These are phyloP conservation scores for Apis cerana DNA, from an alignment of 1,140 invertebrate genomes.

Conservation along the genomic window DNA sequence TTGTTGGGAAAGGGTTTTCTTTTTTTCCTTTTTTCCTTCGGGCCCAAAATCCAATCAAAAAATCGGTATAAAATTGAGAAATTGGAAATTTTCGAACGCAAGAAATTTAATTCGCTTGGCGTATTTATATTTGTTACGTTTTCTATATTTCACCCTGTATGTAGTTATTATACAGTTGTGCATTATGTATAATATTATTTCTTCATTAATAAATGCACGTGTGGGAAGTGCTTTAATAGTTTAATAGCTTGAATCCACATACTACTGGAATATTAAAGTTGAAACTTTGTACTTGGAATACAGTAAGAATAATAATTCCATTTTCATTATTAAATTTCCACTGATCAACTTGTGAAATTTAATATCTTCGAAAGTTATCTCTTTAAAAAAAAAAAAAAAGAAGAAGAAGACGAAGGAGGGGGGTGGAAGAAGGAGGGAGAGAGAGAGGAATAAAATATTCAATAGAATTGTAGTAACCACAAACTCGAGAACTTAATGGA, in stretches of 20 bases:
- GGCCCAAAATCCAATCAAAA: no score
- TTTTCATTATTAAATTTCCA: neutral
- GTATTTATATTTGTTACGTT: neutral
- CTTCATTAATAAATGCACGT: neutral
- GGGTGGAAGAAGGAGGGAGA: fast-evolving
- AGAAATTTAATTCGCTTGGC: neutral
- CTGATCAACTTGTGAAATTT: neutral
- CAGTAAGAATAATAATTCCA: neutral
- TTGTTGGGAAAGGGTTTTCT: neutral
- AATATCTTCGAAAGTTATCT: neutral
- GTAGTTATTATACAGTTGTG: neutral
- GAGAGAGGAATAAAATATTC: neutral
- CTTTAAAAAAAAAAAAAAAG: no score
- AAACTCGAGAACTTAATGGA: neutral
- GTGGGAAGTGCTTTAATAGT: neutral
- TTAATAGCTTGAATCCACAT: neutral
- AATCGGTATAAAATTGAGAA: no score
- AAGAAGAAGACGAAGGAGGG: no score
- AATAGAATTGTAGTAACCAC: neutral
- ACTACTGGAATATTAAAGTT: neutral
- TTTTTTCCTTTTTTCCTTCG: neutral
- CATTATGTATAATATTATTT: neutral
- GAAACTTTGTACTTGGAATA: neutral
- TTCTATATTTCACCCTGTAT: neutral
- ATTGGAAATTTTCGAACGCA: no score